phyloP scores from a whole-genome alignment of 2,797 vertebrate species.

The Morus bassanus region DNA sequence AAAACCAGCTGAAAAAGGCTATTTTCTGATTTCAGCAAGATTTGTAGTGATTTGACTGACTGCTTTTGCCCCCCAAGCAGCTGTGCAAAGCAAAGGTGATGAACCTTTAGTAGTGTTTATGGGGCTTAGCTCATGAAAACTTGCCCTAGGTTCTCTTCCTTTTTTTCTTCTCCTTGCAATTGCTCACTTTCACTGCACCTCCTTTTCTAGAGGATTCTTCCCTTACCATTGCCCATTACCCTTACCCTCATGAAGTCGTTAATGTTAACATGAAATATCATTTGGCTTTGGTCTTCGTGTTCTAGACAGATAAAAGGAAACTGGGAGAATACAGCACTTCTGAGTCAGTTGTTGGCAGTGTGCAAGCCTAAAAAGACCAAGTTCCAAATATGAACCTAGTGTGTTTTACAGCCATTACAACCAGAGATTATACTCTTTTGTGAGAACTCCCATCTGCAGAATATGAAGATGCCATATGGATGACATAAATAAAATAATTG shows the following conservation, averaged over 20 bases:
- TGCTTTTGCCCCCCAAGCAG: not conserved
- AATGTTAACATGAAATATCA: not conserved
- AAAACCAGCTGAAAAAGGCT: not conserved
- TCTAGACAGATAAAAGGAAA: constrained; percentile 13
- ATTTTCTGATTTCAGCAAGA: not conserved
- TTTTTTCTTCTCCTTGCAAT: not conserved
- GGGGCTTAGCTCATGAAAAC: not conserved
- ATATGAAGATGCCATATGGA: constrained; percentile 39
- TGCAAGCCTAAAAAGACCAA: not conserved
- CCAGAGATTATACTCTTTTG: not conserved
- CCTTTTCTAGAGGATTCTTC: not conserved
- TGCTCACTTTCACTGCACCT: not conserved
- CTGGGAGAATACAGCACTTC: not conserved
- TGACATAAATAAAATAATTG: constrained; percentile 35
- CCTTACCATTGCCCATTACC: not conserved
- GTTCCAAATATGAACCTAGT: constrained; percentile 17
- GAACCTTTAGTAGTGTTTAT: not conserved
- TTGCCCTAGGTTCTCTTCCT: not conserved
- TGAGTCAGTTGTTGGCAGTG: constrained; percentile 50
- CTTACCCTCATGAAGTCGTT: not conserved
- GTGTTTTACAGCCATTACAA: not conserved
- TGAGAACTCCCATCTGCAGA: constrained; percentile 35
- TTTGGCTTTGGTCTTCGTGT: not conserved
- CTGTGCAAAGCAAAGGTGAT: not conserved
- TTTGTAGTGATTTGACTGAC: not conserved